Evolutionary conservation across 2,797 vertebrate species (phyloP).

Genomic region (Cossypha caffra): DNA sequence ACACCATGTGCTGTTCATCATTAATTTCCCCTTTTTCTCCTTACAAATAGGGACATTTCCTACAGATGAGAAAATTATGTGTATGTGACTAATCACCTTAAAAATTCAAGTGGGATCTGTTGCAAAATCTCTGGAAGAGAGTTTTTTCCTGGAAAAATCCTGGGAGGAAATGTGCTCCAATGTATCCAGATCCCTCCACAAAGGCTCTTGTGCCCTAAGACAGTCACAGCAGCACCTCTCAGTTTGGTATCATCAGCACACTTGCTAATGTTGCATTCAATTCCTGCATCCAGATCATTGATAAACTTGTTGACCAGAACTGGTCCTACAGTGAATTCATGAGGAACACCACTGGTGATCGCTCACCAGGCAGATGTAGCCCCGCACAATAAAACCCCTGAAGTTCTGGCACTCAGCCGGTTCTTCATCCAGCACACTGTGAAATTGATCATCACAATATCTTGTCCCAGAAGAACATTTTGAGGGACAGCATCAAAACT

Average conservation of each 20-base stretch:
- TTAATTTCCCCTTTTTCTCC: not conserved
- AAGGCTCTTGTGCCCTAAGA: too few species aligned
- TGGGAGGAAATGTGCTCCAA: accelerated
- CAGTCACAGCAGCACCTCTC: too few species aligned
- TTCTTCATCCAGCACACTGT: not conserved
- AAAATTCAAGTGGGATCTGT: not conserved
- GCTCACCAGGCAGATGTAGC: not conserved
- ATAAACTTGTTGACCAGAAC: too few species aligned
- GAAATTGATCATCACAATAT: not conserved
- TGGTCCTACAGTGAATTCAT: too few species aligned
- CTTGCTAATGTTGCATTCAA: too few species aligned
- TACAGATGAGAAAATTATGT: not conserved
- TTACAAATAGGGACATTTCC: not conserved
- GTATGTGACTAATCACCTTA: not conserved
- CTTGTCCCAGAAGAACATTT: not conserved
- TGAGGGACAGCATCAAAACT: not conserved
- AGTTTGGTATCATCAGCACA: too few species aligned
- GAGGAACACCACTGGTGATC: too few species aligned
- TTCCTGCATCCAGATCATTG: too few species aligned
- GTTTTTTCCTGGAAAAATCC: not conserved
- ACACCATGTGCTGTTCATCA: not conserved
- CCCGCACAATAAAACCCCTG: not conserved
- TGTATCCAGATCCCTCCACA: too few species aligned
- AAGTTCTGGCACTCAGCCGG: not conserved
- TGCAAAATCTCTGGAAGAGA: not conserved